Conservation (phyloP, 1,140 invertebrate genomes). For the Trypoxylus dichotomus region DNA sequence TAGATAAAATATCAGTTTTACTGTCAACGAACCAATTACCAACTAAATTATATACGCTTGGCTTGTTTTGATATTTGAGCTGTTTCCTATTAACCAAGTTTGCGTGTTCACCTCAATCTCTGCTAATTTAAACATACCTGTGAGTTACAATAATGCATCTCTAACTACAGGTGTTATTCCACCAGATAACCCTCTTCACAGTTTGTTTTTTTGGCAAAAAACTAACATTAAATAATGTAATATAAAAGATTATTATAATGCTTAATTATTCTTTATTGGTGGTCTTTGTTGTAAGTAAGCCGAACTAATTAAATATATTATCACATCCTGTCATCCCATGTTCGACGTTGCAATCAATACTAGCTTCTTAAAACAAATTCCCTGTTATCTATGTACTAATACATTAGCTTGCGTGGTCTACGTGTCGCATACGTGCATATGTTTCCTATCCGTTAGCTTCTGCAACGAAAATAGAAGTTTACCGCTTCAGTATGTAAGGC, state of each 20-base stretch:
- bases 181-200: neutral
- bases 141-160: neutral
- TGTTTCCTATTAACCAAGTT: too few species aligned
- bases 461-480: constrained; percentile 6
- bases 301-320: constrained; percentile 9
- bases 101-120: too few species aligned
- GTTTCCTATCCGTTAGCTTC: neutral
- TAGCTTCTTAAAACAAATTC: neutral
- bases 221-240: neutral
- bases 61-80: too few species aligned
- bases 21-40: neutral
- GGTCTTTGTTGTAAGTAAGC: neutral
- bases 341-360: neutral
- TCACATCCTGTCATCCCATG: neutral
- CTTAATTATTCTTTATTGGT: neutral
- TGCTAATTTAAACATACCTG: neutral
- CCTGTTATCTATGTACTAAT: neutral
- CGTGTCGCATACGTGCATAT: neutral
- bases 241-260: neutral
- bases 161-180: too few species aligned
- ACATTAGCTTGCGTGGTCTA: neutral
- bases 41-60: neutral
- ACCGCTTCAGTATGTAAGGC: neutral
- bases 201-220: neutral
- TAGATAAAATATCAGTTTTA: neutral